These are phyloP conservation scores for Macropodus opercularis DNA, from an alignment of 2,797 vertebrate genomes.

Conservation along the genomic window DNA sequence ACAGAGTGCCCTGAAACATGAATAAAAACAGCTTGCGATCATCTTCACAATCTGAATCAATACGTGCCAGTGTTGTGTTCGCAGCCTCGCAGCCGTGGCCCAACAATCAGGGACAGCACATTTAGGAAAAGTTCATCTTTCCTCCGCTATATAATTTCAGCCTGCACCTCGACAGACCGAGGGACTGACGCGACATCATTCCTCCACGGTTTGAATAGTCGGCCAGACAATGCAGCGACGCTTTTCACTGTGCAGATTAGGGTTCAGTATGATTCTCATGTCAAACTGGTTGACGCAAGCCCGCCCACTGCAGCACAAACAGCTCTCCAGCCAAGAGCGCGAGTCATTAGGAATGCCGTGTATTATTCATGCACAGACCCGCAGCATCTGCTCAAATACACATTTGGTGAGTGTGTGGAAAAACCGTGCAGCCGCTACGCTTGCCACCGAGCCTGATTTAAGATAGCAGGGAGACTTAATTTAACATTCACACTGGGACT, in stretches of 20 bases:
- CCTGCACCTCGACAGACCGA: conserved; percentile 4
- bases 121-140: not conserved
- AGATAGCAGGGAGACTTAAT: conserved; percentile 66
- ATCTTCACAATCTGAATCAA: no score
- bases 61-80: no score
- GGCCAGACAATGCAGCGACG: conserved; percentile 33
- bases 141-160: not conserved
- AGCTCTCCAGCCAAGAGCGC: conserved; percentile 49
- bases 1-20: not conserved
- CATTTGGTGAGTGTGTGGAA: conserved; percentile 37
- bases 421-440: conserved; percentile 25
- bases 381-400: conserved; percentile 52
- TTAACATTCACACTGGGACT: conserved; percentile 61
- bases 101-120: no score
- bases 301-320: conserved; percentile 56
- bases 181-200: not conserved
- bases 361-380: conserved; percentile 68
- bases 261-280: conserved; percentile 36
- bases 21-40: no score
- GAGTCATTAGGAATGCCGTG: conserved; percentile 67
- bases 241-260: conserved; percentile 38
- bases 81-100: no score
- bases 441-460: conserved; percentile 66
- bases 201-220: conserved; percentile 10
- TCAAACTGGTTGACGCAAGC: conserved; percentile 45